These are phyloP conservation scores for Steromphala cineraria DNA, from an alignment of 2,888 invertebrate genomes.

Conservation along the genomic window DNA sequence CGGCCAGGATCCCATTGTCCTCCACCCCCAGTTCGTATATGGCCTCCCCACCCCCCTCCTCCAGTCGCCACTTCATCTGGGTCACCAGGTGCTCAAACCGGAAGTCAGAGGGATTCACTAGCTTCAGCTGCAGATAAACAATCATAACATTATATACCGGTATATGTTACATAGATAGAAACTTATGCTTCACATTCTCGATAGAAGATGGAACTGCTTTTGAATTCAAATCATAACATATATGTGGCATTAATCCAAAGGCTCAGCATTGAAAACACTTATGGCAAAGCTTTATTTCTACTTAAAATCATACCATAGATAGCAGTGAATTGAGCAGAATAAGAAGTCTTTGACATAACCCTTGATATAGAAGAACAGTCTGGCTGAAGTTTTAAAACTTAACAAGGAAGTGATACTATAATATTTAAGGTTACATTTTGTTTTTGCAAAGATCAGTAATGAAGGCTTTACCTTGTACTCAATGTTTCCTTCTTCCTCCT, in stretches of 20 bases:
- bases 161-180: no score
- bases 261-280: no score
- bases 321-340: background rate
- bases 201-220: background rate
- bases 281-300: no score
- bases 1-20: constrained; percentile 85
- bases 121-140: constrained; percentile 82
- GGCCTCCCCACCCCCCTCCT: constrained; percentile 96
- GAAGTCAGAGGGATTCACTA: constrained; percentile 92
- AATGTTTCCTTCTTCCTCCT: constrained; percentile 93
- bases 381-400: no score
- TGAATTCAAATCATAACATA: no score
- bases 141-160: no score
- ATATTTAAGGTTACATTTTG: no score
- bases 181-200: no score
- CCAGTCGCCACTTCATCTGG: constrained; percentile 98
- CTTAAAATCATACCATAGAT: background rate
- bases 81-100: constrained; percentile 97
- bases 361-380: background rate
- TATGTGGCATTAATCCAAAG: no score
- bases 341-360: background rate
- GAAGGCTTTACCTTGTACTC: constrained; percentile 84
- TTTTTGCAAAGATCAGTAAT: background rate
- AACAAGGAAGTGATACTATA: no score
- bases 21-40: constrained; percentile 93